Base-by-base conservation (phyloP, 2,888 invertebrate species). In the Sinelater perroti region DNA sequence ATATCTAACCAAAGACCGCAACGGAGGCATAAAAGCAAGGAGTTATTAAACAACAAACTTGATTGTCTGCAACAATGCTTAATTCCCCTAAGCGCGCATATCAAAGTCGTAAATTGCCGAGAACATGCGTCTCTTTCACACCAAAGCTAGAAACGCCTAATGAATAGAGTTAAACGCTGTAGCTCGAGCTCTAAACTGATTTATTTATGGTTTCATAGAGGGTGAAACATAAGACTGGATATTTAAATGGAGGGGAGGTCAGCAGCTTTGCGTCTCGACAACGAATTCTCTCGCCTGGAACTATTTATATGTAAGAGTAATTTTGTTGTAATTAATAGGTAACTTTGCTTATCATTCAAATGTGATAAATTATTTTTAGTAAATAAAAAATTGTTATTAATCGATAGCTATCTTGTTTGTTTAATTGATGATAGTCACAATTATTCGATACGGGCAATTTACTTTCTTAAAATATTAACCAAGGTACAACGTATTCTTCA, bases 131-230 rank as follows among this genome's bases (percentile, higher is more conserved):
- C 47, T 47, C 45, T 47, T 47, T 47, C 35, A 47, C 36, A 47
- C 33, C 47, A 47, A 47, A 47, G 47, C 47, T 26, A 24, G 47
- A 47, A 47, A 35, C 35, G 47, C 47, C 47, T 35, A 47, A 47
- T 47, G 47, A 47, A 47, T 47, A 47, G 47, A 47, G 47, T 47
- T 47, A 47, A 47, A 47, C 33, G 47, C 47, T 47, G 47, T 47
- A 47, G 11, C 47, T 47, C 36, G 47, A 35, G 47, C 47, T 35
- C 35, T 47, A 47, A 47, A 50, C 38, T 50, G 50, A 50, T 50
- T 36, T 50, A 50, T 50, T 50, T 50, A 50, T 50, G 50, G 38
- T 50, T 44, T 44, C 30, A 38, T 18, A 50, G 38, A 50, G 50
- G 36, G 38, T 50, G 38, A 50, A 50, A 50, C 50, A 50, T 50